A percentile compares a stretch with the other conserved stretches of the same genome.
Evolutionary conservation across 1,140 invertebrate species (phyloP).

Genomic region (Pogonomyrmex californicus): DNA sequence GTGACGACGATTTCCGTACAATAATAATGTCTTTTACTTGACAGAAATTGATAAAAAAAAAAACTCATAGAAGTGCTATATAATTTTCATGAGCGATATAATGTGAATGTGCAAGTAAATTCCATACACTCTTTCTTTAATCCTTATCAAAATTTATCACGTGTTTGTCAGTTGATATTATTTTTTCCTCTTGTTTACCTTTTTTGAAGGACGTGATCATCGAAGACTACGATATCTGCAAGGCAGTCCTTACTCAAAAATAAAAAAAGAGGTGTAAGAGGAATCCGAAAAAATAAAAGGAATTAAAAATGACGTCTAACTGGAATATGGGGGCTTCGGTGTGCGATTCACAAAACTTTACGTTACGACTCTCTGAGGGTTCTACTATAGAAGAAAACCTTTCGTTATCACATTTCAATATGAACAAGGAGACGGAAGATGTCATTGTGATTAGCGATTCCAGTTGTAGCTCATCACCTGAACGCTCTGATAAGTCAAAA

Average conservation of each 20-base stretch:
- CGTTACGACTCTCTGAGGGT: slow-evolving; percentile 62
- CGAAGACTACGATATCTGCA: neutral
- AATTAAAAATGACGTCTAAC: neutral
- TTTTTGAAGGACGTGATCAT: neutral
- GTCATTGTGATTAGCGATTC: slow-evolving; percentile 75
- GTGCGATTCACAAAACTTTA: slow-evolving; percentile 64
- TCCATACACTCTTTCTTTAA: neutral
- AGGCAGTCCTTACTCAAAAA: neutral
- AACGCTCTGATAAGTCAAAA: neutral
- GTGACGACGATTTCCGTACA: neutral
- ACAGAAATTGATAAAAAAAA: slow-evolving; percentile 11
- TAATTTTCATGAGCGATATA: neutral
- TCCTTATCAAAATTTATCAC: neutral
- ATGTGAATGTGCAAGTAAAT: slow-evolving; percentile 10
- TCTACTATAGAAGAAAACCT: slow-evolving; percentile 61
- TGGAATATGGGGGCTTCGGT: neutral
- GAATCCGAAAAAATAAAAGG: neutral
- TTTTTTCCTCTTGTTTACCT: neutral
- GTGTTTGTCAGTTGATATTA: neutral
- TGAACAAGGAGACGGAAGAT: slow-evolving; percentile 22
- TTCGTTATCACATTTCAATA: neutral
- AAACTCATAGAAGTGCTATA: too few relatives aligned
- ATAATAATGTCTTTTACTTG: neutral
- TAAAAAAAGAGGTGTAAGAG: neutral
- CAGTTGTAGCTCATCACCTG: slow-evolving; percentile 50